phyloP scores from a whole-genome alignment of 2,797 vertebrate species.

The Syncerus caffer region DNA sequence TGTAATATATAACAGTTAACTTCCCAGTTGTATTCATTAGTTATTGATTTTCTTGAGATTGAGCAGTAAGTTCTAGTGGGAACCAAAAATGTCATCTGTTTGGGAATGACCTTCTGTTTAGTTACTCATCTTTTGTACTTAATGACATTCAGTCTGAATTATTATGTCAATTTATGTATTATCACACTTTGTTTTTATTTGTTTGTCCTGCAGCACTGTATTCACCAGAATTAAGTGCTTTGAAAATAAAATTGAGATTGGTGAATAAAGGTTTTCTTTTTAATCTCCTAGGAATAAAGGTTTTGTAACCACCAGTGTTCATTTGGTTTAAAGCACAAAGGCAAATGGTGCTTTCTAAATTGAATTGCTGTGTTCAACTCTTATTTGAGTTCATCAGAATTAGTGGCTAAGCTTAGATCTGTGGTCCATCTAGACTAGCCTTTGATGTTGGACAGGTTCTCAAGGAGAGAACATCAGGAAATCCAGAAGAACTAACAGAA shows the following conservation, averaged over 20 bases:
- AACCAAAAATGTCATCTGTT: not conserved
- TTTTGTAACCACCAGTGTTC: not conserved
- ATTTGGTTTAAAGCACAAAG: not conserved
- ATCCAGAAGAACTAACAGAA: not conserved
- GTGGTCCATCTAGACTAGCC: not conserved
- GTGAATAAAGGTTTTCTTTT: not conserved
- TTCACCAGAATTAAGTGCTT: not conserved
- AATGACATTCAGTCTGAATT: not conserved
- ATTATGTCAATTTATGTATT: not conserved
- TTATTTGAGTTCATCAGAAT: not conserved
- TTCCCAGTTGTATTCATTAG: not conserved
- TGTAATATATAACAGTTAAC: not conserved
- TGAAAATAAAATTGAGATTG: not conserved
- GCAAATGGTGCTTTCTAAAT: not conserved
- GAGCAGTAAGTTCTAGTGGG: not conserved
- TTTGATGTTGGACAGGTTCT: not conserved
- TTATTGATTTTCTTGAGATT: not conserved
- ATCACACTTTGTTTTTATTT: not conserved
- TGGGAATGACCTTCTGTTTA: not conserved
- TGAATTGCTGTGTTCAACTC: not conserved
- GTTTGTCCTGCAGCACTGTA: not conserved
- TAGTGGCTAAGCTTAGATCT: not conserved
- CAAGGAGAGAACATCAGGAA: not conserved
- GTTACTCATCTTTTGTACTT: not conserved
- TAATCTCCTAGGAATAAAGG: not conserved